Base-by-base conservation (phyloP, 2,797 vertebrate species). In the Falco concolor region DNA sequence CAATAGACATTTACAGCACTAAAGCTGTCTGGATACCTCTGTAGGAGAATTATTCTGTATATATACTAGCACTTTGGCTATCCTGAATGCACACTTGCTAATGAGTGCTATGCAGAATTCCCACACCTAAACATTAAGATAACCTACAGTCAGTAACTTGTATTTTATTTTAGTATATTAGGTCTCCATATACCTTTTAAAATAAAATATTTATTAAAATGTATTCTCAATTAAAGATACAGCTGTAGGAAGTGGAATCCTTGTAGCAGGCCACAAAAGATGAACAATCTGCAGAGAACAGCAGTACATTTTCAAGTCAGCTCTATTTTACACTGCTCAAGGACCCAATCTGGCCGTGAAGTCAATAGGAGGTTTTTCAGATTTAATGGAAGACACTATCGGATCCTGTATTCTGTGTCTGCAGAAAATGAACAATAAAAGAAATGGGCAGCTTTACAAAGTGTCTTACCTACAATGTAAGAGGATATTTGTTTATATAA, bases 1-100 rank as follows among this genome's bases (percentile, higher is more conserved):
- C 53, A 83, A 23, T 8, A 88, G 76, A 86, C 76, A 89, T 88
- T 96, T 92, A 88, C 30, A 92, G 70, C 73, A 96, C 74, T 95
- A 96, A 95, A 91, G 76, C 81, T 95, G 89, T 84, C 95, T 25
- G 9, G 75, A 80, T 74, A 90, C 59, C 77, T 84, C 93, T 76
- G 52, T 8, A 83, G 85, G 52, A 94, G 69, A 93, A 94, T 88
- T 95, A 95, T 42, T 86, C 73, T 90, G 73, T 52, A 72, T 60
- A 92, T 90, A 81, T 50, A 84, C 56, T 34, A 68, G 60, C 72
- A 93, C 84, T 92, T 77, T 65, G 67, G 73, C 70, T 90, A 74
- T 42, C 50, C 54, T 67, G 76, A 95, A 91, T 77, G 59, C n/a
- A 50, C 16, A 16, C 40, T 73, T 67, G 59, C 34, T 93, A 84